Base-by-base conservation (phyloP, 2,797 vertebrate genomes). In the Tympanoctomys barrerae region DNA sequence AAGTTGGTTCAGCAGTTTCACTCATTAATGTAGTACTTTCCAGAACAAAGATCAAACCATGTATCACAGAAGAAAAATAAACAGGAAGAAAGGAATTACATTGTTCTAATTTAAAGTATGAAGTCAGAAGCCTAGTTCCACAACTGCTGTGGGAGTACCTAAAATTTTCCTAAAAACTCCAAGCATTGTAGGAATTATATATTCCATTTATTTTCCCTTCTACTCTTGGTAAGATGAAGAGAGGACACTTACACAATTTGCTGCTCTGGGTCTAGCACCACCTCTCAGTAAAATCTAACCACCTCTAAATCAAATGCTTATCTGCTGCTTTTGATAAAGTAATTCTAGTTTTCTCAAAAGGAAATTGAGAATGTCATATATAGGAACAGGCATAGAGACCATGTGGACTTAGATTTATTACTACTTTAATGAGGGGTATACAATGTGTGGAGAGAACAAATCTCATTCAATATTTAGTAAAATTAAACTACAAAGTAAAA, bases 251-350 rank as follows among this genome's bases (percentile, higher is more conserved):
- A 73, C 2, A 89, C 49, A 87, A 66, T 61, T 52, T 92, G 36
- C n/a, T 26, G 89, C 5, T 57, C 18, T 36, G 61, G 7, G 18
- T 16, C 3, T 42, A 57, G 11, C 14, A 39, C 0, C 80, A 42
- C 8, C 57, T 14, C 28, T 96, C 31, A 52, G 21, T 49, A 52
- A 84, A 90, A 73, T 70, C 1, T 5, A 39, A 68, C 36, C 80
- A 1, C 10, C 8, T 70, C 13, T 13, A 7, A 49, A n/a, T 85
- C 28, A 89, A 66, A 84, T 68, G 13, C 0, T 49, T 42, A 70
- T 70, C 39, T 90, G 11, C 8, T 59, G 8, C 4, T 83, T 77
- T 95, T 36, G 93, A 66, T 70, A 90, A 85, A 85, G 78, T 68
- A 70, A 92, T 59, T 84, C 13, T 28, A n/a, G 31, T 33, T 90